Evolutionary conservation across 1,140 invertebrate species (phyloP).

Genomic region (Caligus rogercresseyi): DNA sequence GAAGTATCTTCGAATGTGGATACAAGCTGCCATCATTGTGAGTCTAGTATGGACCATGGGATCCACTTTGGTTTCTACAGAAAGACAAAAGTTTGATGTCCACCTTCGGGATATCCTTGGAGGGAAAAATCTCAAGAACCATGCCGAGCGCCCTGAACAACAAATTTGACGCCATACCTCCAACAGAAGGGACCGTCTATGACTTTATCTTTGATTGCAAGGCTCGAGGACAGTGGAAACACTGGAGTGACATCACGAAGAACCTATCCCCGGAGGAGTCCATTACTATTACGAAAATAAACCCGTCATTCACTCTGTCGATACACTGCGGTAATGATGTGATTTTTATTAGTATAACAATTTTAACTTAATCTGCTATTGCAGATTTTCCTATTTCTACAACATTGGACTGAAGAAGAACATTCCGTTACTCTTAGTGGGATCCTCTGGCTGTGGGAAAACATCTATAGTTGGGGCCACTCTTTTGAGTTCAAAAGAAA

Average conservation of each 20-base stretch:
- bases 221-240: slow-evolving; percentile 43
- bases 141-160: slow-evolving; percentile 39
- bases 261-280: slow-evolving; percentile 19
- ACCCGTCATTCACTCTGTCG: background rate
- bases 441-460: background rate
- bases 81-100: slow-evolving; percentile 52
- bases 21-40: slow-evolving; percentile 56
- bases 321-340: background rate
- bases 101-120: slow-evolving; percentile 36
- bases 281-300: background rate
- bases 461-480: background rate
- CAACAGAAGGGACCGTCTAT: slow-evolving; percentile 49
- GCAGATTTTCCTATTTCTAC: background rate
- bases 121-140: slow-evolving; percentile 38
- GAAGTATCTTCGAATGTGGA: slow-evolving; percentile 45
- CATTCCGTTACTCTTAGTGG: background rate
- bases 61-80: slow-evolving; percentile 50
- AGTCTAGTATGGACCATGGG: slow-evolving; percentile 62
- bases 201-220: slow-evolving; percentile 52
- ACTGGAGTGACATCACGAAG: slow-evolving; percentile 46
- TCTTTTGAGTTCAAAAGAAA: background rate
- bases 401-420: background rate
- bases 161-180: slow-evolving; percentile 50
- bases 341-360: too few relatives aligned
- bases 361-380: too few relatives aligned